Evolutionary conservation across 2,797 vertebrate species (phyloP), one percentile per base, ranked within the genome.

Genomic region (Rhynchonycteris naso): DNA sequence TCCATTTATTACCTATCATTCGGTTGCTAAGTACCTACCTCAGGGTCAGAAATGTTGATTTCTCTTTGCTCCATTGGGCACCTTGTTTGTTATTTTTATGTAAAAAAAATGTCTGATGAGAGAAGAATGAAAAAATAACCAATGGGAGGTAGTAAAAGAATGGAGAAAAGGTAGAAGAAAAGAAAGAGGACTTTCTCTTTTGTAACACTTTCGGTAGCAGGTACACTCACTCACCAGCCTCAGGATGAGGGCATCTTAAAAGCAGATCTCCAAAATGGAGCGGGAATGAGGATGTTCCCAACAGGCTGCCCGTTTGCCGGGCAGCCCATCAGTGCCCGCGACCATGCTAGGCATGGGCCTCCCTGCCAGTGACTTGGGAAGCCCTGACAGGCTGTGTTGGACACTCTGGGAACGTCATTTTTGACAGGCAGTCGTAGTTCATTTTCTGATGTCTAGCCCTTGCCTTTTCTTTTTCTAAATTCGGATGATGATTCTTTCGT

Each of bases 391-490:
- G 21, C 56, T 50, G 81, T 38, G 38, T 43, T 86, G 84, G 84
- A 86, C 79, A 80, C 94, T 95, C 96, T 28, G 0, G 2, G 6
- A 88, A 94, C 93, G 90, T 90, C 78, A 95, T 35, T 96, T 91
- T 75, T 92, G 94, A 84, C 63, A 97, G 95, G 16, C 92, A 56
- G 79, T 93, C 52, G 43, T 43, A 43, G 35, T 92, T 96, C 14
- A 86, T 97, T 95, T 97, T 86, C 85, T 87, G 61, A 84, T 22
- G 74, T 88, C 12, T 5, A 1, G 22, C 21, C 47, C 56, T 90
- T 61, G 58, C 12, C 65, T 94, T 80, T 28, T 50, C 75, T 72
- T 43, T 91, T 19, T 74, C 38, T 79, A 90, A 68, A 71, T 93
- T 96, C 95, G n/a, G 72, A 91, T 69, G 50, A 91, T 74, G 80